phyloP scores from a whole-genome alignment of 2,888 invertebrate species.

The Cheilosia pagana region DNA sequence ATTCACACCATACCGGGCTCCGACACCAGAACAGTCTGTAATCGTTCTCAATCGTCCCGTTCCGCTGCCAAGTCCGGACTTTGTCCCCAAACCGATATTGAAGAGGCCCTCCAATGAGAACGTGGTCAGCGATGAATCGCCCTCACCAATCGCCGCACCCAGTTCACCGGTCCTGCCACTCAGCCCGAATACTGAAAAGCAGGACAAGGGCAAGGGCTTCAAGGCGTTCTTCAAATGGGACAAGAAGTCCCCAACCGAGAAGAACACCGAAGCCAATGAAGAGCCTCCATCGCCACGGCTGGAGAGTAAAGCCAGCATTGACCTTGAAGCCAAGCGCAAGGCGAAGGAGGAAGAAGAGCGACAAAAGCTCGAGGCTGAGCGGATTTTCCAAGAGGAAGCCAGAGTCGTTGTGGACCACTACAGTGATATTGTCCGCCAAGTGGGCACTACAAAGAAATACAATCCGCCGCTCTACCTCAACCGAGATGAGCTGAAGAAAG shows the following conservation, averaged over 20 bases:
- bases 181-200: constrained; percentile 59
- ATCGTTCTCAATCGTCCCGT: constrained; percentile 86
- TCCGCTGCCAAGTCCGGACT: constrained; percentile 88
- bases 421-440: constrained; percentile 90
- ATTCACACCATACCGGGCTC: constrained; percentile 82
- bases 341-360: constrained; percentile 80
- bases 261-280: constrained; percentile 80
- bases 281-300: constrained; percentile 22
- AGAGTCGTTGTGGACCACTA: constrained; percentile 91
- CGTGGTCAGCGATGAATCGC: constrained; percentile 79
- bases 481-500: constrained; percentile 86
- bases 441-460: constrained; percentile 84
- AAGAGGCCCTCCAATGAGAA: constrained; percentile 85
- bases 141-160: constrained; percentile 31
- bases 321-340: constrained; percentile 82
- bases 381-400: constrained; percentile 85
- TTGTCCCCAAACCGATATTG: constrained; percentile 91
- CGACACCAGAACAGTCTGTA: constrained; percentile 85
- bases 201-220: constrained; percentile 80
- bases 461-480: constrained; percentile 86
- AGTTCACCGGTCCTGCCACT: constrained; percentile 36
- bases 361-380: constrained; percentile 79
- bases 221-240: constrained; percentile 82
- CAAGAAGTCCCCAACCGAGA: constrained; percentile 79
- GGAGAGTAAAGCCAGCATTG: constrained; percentile 58